Base-by-base conservation (phyloP, 2,888 invertebrate genomes). In the Pachycephus smyrnensis region DNA sequence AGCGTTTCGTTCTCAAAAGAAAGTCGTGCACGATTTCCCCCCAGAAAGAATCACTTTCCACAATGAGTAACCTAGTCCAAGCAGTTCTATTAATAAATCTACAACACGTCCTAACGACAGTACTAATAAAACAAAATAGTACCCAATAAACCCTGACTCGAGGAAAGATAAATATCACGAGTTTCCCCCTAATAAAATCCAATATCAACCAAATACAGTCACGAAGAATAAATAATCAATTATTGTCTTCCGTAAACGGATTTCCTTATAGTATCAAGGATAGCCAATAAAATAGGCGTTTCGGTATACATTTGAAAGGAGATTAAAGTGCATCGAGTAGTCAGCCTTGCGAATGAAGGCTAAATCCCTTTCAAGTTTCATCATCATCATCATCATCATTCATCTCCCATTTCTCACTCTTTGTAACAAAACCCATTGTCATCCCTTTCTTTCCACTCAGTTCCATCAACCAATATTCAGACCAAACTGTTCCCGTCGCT, bases 301-400 rank as follows among this genome's bases (percentile, higher is more conserved):
- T 55, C 37, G 40, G 30, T 68, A 37, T 55, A 68, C 31, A 75
- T 55, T 37, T 40, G 75, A 75, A 30, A n/a, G 37, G 33, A 55
- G 55, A 55, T 55, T 36, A 55, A 55, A 55, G 55, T 55, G 55
- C 55, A 55, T 81, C 81, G 80, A 84, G 83, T 81, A 80, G 86
- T 85, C 86, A 88, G 86, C 89, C 89, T 89, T 89, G 89, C 81
- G 79, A 82, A 82, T 86, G 88, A 89, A 89, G 89, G 89, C 89
- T 86, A 86, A 88, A 88, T 88, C 88, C 23, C 89, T 89, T 89
- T 89, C 89, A 88, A 85, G 88, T 89, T 89, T 89, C 89, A 86
- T 89, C 89, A 88, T 76, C 55, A 55, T 40, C 37, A 37, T 37
- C 37, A 37, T 37, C 37, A 37, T 40, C 40, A 40, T 40, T 40